A percentile compares a stretch with the other conserved stretches of the same genome.
Evolutionary conservation across 2,888 invertebrate genomes (phyloP).

Genomic region (Heliconius sara): DNA sequence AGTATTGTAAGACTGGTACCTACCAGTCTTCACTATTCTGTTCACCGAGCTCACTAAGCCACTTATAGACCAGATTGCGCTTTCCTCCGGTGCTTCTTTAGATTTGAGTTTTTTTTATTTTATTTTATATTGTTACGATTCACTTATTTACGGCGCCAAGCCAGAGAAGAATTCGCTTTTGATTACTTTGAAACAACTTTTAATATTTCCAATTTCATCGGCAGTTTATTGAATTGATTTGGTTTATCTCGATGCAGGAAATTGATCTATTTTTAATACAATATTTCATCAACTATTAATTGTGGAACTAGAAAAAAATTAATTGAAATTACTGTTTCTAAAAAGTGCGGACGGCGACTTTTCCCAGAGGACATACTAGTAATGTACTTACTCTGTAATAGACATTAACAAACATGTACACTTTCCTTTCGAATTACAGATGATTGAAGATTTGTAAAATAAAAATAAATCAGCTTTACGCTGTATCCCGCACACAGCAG

Average conservation of each 20-base stretch:
- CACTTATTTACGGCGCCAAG: slow-evolving; percentile 1
- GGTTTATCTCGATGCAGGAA: neutral
- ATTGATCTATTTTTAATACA: neutral
- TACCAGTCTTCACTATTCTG: slow-evolving; percentile 45
- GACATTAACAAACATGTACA: neutral
- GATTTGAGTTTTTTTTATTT: slow-evolving; percentile 42
- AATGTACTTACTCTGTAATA: slow-evolving; percentile 11
- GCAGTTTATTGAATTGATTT: neutral
- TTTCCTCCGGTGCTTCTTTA: slow-evolving; percentile 48
- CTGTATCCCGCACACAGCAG: no score
- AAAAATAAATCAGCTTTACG: no score
- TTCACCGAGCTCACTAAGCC: slow-evolving; percentile 42
- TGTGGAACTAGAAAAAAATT: neutral
- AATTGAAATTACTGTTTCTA: neutral
- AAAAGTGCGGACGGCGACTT: neutral
- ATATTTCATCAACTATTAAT: neutral
- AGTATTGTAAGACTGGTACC: slow-evolving; percentile 37
- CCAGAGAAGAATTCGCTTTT: neutral
- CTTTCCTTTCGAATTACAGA: neutral
- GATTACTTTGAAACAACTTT: neutral
- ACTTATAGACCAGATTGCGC: slow-evolving; percentile 47
- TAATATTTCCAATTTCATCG: neutral
- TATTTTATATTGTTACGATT: slow-evolving; percentile 36
- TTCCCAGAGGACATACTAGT: neutral
- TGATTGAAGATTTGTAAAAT: neutral